A percentile compares a stretch with the other conserved stretches of the same genome.
Evolutionary conservation across 2,113 vertebrate species (phyloP).

Genomic region (Protobothrops flavoviridis): DNA sequence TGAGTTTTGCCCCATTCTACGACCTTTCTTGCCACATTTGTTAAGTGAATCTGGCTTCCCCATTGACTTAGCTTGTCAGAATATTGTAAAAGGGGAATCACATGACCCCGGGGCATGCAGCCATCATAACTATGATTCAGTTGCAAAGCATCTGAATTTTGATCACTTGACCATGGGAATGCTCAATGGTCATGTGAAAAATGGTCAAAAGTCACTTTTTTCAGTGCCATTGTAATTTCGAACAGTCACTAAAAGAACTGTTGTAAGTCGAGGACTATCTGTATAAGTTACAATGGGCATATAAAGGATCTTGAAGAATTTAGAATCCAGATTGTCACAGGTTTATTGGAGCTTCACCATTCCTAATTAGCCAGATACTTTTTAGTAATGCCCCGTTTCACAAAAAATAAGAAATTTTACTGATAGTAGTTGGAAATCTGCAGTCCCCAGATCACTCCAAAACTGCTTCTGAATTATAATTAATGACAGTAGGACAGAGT

Average conservation of each 20-base stretch:
- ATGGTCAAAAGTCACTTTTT: not conserved
- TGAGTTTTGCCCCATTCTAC: not conserved
- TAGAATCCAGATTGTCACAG: not conserved
- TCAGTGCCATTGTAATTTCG: not conserved
- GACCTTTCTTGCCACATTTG: not conserved
- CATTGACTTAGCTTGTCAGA: not conserved
- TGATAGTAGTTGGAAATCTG: not conserved
- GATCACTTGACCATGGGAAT: not conserved
- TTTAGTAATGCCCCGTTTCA: not conserved
- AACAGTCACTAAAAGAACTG: not conserved
- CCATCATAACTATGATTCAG: not conserved
- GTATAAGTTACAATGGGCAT: not conserved
- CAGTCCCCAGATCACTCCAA: not conserved
- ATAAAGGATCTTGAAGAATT: not conserved
- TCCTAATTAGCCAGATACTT: not conserved
- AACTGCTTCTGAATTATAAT: not conserved
- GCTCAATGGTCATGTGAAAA: not conserved
- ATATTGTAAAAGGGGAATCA: not conserved
- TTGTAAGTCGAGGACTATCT: not conserved
- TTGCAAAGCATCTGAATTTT: not conserved
- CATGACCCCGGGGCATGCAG: not conserved
- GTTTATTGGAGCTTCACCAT: not conserved
- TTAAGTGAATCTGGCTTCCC: not conserved
- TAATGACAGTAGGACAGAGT: not conserved
- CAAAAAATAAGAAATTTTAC: not conserved